Evolutionary conservation across 2,113 vertebrate genomes (phyloP).

Genomic region (Mustela lutreola): DNA sequence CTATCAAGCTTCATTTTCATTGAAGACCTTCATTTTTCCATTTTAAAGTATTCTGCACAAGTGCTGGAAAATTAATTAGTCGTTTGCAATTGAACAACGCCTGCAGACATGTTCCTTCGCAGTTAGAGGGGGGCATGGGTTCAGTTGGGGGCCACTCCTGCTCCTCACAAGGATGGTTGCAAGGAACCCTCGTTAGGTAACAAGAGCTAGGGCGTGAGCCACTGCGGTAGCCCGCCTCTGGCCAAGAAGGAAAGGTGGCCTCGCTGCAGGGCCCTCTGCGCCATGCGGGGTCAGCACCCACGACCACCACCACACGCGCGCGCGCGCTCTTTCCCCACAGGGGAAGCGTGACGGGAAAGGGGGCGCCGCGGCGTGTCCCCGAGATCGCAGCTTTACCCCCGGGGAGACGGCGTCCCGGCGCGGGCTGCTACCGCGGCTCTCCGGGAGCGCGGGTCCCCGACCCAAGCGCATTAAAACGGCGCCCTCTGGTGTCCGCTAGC

Average conservation of each 20-base stretch:
- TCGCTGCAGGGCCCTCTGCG: not conserved
- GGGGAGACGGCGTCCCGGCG: not conserved
- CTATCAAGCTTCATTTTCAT: slow-evolving; percentile 90
- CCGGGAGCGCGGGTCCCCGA: not conserved
- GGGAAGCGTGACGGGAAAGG: accelerated
- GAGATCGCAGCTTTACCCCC: not conserved
- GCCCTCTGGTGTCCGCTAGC: slow-evolving; percentile 77
- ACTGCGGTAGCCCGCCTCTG: not conserved
- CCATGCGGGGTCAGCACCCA: not conserved
- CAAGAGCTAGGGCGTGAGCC: not conserved
- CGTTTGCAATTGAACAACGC: slow-evolving; percentile 86
- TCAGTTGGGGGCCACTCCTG: not conserved
- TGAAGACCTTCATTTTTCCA: slow-evolving; percentile 89
- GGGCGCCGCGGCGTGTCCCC: too few relatives aligned
- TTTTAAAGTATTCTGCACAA: slow-evolving; percentile 89
- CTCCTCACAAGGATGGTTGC: not conserved
- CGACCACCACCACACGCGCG: not conserved
- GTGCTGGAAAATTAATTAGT: slow-evolving; percentile 89
- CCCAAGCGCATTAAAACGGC: slow-evolving; percentile 71
- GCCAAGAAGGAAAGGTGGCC: not conserved
- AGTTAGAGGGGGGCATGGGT: not conserved
- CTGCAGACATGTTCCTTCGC: slow-evolving; percentile 81
- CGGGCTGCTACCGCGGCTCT: not conserved
- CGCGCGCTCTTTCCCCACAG: not conserved
- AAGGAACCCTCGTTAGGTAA: not conserved